phyloP scores from a whole-genome alignment of 1,140 invertebrate genomes.

The Cyclargus thomasi region DNA sequence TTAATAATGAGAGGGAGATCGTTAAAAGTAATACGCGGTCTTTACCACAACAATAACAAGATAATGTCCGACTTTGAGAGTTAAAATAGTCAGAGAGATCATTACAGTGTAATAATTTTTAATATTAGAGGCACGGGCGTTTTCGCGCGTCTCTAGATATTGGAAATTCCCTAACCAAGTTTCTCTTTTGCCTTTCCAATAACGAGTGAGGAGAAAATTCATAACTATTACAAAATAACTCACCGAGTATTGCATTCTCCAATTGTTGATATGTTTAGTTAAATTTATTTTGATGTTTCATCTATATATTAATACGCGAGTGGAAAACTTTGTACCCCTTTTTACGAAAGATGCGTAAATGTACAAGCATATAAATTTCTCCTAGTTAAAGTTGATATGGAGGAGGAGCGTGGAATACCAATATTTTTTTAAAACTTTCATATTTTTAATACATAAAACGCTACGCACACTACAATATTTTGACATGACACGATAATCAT shows the following conservation, averaged over 20 bases:
- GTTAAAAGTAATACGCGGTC: not conserved
- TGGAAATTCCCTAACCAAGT: not conserved
- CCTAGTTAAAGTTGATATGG: no score
- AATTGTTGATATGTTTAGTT: not conserved
- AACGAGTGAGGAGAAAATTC: not conserved
- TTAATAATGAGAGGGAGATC: no score
- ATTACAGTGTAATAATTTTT: slow-evolving; percentile 26
- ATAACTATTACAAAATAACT: not conserved
- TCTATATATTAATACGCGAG: no score
- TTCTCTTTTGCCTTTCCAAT: slow-evolving; percentile 3
- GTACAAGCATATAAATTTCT: no score
- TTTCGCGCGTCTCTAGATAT: not conserved
- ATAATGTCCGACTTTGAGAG: not conserved
- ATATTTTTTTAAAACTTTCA: no score
- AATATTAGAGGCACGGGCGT: slow-evolving; percentile 11
- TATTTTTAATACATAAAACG: no score
- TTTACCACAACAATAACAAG: not conserved
- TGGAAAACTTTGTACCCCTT: no score
- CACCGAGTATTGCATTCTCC: not conserved
- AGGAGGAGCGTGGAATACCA: no score
- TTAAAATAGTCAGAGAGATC: slow-evolving; percentile 4
- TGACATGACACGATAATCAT: no score
- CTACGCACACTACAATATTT: no score
- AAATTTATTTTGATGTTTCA: no score
- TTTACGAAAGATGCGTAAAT: no score